Conservation (phyloP, 2,888 invertebrate species). For the Heliconius hortense region DNA sequence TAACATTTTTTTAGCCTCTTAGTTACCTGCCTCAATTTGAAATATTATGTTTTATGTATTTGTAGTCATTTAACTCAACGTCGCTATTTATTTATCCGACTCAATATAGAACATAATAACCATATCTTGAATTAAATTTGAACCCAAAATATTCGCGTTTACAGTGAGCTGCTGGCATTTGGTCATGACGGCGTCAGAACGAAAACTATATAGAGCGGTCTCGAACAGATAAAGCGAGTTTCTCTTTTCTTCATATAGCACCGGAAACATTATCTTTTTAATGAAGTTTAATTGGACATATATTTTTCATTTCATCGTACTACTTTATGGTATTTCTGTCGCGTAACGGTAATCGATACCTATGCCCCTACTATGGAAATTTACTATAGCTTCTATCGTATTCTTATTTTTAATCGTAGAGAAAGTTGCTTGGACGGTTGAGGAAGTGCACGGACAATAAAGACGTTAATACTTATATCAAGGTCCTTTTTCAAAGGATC, state of each 20-base stretch:
- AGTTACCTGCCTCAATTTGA: no score
- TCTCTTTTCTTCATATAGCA: constrained; percentile 57
- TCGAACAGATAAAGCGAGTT: constrained; percentile 32
- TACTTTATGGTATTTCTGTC: constrained; percentile 40
- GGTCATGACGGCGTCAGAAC: background rate
- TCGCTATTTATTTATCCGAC: no score
- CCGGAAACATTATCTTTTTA: constrained; percentile 70
- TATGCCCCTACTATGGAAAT: constrained; percentile 13
- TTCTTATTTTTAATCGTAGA: background rate
- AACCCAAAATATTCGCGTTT: background rate
- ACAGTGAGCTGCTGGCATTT: background rate
- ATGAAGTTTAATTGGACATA: constrained; percentile 60
- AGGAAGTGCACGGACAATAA: no score
- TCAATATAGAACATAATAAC: no score
- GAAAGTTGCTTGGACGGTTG: no score
- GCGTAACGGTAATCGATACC: constrained; percentile 41
- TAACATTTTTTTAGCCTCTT: no score
- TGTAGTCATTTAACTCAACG: no score
- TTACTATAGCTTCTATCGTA: background rate
- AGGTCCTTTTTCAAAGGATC: no score
- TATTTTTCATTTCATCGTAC: constrained; percentile 41
- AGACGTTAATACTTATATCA: no score
- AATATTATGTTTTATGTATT: no score
- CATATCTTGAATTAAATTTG: background rate
- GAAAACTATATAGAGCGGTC: constrained; percentile 21